These are phyloP conservation scores for rat (Rattus norvegicus) DNA, from an alignment of 2,113 vertebrate genomes.

Conservation along the genomic window DNA sequence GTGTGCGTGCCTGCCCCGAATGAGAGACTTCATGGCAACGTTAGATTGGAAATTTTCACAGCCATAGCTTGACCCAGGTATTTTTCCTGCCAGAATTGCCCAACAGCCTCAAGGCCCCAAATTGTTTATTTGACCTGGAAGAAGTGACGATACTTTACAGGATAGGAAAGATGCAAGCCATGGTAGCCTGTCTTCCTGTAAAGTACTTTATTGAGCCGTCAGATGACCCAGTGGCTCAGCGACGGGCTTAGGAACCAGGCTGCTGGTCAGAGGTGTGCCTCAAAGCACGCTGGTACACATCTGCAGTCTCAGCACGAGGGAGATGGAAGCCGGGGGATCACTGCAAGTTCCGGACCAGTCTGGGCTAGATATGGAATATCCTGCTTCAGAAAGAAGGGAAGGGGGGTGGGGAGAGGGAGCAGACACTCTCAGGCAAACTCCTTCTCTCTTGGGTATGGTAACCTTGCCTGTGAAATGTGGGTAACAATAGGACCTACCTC, in stretches of 20 bases:
- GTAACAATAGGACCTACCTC: not conserved
- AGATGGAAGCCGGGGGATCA: not conserved
- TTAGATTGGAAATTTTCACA: conserved; percentile 41
- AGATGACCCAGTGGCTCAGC: accelerated
- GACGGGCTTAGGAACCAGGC: not conserved
- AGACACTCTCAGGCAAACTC: not conserved
- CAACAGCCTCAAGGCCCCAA: conserved; percentile 51
- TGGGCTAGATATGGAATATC: not conserved
- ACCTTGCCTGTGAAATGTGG: not conserved
- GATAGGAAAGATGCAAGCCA: conserved; percentile 46
- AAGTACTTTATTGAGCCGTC: not conserved
- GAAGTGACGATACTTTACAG: not conserved
- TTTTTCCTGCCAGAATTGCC: conserved; percentile 45
- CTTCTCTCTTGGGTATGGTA: not conserved
- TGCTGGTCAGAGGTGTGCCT: not conserved
- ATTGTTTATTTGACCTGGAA: not conserved
- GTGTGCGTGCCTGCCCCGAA: not conserved
- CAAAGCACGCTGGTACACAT: not conserved
- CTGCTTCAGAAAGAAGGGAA: not conserved
- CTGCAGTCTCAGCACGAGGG: not conserved
- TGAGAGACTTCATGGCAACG: not conserved
- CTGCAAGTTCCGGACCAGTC: not conserved
- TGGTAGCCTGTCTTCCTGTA: not conserved
- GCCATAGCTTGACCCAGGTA: conserved; percentile 40
- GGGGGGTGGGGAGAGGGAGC: not conserved